These are phyloP conservation scores for Zeus faber DNA, from an alignment of 2,113 vertebrate species.

Conservation along the genomic window DNA sequence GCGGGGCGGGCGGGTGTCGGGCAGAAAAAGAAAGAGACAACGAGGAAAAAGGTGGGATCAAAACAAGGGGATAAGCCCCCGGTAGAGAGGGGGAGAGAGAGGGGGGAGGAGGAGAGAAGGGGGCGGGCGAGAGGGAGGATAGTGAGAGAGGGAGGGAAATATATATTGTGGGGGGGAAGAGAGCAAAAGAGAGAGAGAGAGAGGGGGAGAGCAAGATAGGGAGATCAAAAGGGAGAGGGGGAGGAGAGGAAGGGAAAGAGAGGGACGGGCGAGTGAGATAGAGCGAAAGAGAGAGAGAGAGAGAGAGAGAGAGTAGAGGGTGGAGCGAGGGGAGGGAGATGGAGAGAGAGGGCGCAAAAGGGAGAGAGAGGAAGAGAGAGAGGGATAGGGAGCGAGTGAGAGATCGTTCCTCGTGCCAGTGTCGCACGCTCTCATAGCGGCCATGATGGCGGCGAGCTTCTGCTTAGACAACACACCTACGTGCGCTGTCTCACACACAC, in stretches of 20 bases:
- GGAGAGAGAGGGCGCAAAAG: neutral
- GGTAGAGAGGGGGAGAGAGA: slow-evolving; percentile 53
- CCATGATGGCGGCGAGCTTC: neutral
- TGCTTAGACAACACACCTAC: slow-evolving; percentile 41
- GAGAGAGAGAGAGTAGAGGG: neutral
- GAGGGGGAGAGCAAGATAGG: no score
- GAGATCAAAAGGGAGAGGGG: no score
- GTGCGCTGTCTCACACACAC: no score
- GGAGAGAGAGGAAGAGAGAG: neutral
- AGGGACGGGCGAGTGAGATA: neutral
- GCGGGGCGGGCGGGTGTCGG: slow-evolving; percentile 52
- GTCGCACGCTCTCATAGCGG: no score
- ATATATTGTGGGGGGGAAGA: neutral
- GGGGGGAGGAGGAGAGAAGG: neutral
- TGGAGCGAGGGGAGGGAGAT: neutral
- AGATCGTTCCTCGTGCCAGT: neutral
- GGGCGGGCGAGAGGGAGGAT: neutral
- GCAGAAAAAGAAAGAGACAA: slow-evolving; percentile 41
- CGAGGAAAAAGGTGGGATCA: slow-evolving; percentile 50
- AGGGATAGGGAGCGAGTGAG: neutral
- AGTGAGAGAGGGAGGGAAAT: neutral
- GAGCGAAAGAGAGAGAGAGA: neutral
- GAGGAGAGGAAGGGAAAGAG: no score
- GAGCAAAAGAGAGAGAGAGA: no score
- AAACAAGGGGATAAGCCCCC: slow-evolving; percentile 53